These are phyloP conservation scores for Hyphantria cunea DNA, from an alignment of 1,140 invertebrate species.

Conservation along the genomic window DNA sequence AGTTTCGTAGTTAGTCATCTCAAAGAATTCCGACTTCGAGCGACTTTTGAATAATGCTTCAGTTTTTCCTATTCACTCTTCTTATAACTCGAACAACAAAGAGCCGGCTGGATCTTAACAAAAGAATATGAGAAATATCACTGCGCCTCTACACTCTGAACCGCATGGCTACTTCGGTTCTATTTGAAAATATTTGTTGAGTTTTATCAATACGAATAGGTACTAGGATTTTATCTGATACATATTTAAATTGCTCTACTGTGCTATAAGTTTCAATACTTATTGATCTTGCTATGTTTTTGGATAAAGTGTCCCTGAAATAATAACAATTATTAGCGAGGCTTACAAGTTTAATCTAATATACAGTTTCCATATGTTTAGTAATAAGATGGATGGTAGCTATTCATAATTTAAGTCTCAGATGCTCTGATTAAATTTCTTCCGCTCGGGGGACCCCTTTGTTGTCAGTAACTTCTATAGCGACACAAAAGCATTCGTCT, in stretches of 20 bases:
- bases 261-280: too few species aligned
- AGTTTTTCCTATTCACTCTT: slow-evolving; percentile 61
- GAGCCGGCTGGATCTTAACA: slow-evolving; percentile 62
- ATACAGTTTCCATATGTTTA: too few species aligned
- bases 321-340: too few species aligned
- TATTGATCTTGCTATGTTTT: too few species aligned
- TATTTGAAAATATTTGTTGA: slow-evolving; percentile 67
- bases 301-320: too few species aligned
- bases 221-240: not conserved
- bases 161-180: slow-evolving; percentile 62
- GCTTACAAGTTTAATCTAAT: too few species aligned
- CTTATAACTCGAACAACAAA: slow-evolving; percentile 67
- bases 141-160: slow-evolving; percentile 58
- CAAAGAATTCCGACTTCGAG: slow-evolving; percentile 35
- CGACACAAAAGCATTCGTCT: slow-evolving; percentile 43
- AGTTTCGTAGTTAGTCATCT: slow-evolving; percentile 39
- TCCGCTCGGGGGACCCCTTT: slow-evolving; percentile 40
- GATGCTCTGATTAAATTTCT: slow-evolving; percentile 52
- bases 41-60: slow-evolving; percentile 55
- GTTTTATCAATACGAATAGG: slow-evolving; percentile 34
- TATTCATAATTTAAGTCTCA: slow-evolving; percentile 48
- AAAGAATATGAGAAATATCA: slow-evolving; percentile 75
- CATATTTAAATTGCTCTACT: not conserved
- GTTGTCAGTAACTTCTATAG: slow-evolving; percentile 43
- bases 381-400: slow-evolving; percentile 17